Evolutionary conservation across 2,888 invertebrate genomes (phyloP).

Genomic region (Achlya flavicornis): DNA sequence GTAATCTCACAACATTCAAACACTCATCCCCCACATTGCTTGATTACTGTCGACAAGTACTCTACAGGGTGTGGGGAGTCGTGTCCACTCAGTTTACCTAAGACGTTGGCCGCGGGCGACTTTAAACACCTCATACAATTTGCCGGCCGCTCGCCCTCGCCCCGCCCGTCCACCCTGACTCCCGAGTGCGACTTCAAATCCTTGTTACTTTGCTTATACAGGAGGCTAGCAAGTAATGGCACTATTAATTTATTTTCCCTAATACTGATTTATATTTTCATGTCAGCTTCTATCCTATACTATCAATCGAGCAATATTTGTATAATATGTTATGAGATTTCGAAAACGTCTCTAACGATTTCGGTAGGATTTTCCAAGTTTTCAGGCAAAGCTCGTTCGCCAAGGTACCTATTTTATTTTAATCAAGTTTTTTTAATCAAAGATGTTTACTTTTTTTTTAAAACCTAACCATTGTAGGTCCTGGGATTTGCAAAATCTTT

Average conservation of each 20-base stretch:
- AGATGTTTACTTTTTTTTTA: too few relatives aligned
- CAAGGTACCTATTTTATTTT: too few relatives aligned
- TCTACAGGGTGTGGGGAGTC: constrained; percentile 22
- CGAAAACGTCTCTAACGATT: too few relatives aligned
- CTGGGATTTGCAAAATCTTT: neutral
- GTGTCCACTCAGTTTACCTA: constrained; percentile 62
- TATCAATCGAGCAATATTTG: too few relatives aligned
- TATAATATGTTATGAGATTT: too few relatives aligned
- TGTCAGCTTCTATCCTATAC: too few relatives aligned
- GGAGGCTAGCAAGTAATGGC: constrained; percentile 25
- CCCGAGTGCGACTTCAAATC: constrained; percentile 21
- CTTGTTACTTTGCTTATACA: constrained; percentile 38
- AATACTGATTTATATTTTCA: too few relatives aligned
- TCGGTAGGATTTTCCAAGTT: too few relatives aligned
- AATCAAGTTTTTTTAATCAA: too few relatives aligned
- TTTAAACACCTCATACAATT: constrained; percentile 68
- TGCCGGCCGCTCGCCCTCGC: constrained; percentile 34
- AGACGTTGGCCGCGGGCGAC: constrained; percentile 56
- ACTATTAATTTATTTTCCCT: constrained; percentile 1
- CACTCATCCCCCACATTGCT: constrained; percentile 48
- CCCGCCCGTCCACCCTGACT: constrained; percentile 39
- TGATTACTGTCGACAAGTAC: constrained; percentile 45
- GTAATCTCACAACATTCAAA: constrained; percentile 19
- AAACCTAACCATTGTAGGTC: neutral
- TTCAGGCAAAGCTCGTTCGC: too few relatives aligned